These are phyloP conservation scores for Buathra laborator DNA, from an alignment of 2,888 invertebrate species.

Conservation along the genomic window DNA sequence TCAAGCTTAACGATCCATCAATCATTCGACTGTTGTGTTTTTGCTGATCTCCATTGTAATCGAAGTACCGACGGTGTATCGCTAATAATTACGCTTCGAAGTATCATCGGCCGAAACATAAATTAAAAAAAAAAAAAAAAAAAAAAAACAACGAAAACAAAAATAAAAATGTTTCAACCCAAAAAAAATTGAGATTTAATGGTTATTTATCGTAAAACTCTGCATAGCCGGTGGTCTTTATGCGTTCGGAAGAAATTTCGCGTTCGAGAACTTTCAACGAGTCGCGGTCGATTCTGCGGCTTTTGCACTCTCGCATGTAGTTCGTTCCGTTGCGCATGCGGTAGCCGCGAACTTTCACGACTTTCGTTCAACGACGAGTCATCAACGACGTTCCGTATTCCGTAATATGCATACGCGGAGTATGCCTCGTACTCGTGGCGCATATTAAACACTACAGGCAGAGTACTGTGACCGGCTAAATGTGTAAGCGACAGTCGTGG, in stretches of 20 bases:
- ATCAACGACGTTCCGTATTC: constrained; percentile 29
- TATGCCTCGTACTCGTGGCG: not conserved
- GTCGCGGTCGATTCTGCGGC: constrained; percentile 10
- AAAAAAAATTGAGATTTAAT: not conserved
- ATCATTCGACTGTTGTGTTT: no score
- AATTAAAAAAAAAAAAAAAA: not conserved
- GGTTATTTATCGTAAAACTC: not conserved
- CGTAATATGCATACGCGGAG: constrained; percentile 13
- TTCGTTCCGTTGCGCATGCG: constrained; percentile 47
- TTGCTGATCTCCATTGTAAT: no score
- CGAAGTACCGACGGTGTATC: no score
- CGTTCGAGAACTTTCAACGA: constrained; percentile 38
- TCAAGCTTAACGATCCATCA: not conserved
- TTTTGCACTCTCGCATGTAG: constrained; percentile 39
- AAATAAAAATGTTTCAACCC: not conserved
- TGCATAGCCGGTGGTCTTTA: not conserved
- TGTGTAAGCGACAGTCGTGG: constrained; percentile 26
- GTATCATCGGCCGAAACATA: not conserved
- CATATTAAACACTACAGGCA: not conserved
- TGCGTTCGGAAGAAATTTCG: not conserved
- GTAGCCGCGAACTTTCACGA: constrained; percentile 78
- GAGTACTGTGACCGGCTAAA: not conserved
- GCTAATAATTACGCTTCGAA: no score
- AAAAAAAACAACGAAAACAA: not conserved
- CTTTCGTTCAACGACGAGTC: constrained; percentile 75